These are phyloP conservation scores for Cosmopolites sordidus DNA, from an alignment of 2,888 invertebrate genomes.

Conservation along the genomic window DNA sequence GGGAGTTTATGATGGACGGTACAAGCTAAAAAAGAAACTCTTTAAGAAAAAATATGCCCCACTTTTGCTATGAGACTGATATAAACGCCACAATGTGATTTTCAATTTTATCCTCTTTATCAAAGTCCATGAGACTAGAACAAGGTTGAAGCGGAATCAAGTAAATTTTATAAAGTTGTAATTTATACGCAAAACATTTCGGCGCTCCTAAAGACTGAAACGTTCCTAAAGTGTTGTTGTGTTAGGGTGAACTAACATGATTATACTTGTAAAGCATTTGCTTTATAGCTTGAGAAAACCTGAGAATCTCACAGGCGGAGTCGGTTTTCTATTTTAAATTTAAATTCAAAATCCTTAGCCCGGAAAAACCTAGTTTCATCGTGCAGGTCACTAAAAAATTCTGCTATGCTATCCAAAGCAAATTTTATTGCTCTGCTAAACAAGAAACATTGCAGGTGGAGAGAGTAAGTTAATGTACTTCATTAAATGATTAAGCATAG, in stretches of 20 bases:
- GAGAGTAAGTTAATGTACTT: too few species aligned
- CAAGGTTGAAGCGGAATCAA: constrained; percentile 11
- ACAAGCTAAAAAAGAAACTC: too few species aligned
- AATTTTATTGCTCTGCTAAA: constrained; percentile 1
- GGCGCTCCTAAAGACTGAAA: constrained; percentile 20
- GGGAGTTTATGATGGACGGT: too few species aligned
- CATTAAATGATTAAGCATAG: too few species aligned
- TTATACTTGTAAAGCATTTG: constrained; percentile 29
- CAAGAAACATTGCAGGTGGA: too few species aligned
- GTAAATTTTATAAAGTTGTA: constrained; percentile 23
- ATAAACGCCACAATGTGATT: too few species aligned
- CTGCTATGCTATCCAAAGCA: neutral
- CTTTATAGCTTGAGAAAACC: constrained; percentile 26
- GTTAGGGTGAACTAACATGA: constrained; percentile 26
- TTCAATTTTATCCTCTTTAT: constrained; percentile 1
- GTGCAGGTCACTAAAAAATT: constrained; percentile 6
- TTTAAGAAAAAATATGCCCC: too few species aligned
- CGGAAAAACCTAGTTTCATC: constrained; percentile 7
- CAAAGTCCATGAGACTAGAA: constrained; percentile 9
- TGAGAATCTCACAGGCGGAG: constrained; percentile 21
- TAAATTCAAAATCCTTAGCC: constrained; percentile 20
- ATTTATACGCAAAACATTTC: constrained; percentile 25
- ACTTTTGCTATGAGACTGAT: too few species aligned
- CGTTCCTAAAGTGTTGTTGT: constrained; percentile 25
- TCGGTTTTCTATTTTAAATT: constrained; percentile 26